These are phyloP conservation scores for Phyllotreta cruciferae DNA, from an alignment of 2,888 invertebrate species.

Conservation along the genomic window DNA sequence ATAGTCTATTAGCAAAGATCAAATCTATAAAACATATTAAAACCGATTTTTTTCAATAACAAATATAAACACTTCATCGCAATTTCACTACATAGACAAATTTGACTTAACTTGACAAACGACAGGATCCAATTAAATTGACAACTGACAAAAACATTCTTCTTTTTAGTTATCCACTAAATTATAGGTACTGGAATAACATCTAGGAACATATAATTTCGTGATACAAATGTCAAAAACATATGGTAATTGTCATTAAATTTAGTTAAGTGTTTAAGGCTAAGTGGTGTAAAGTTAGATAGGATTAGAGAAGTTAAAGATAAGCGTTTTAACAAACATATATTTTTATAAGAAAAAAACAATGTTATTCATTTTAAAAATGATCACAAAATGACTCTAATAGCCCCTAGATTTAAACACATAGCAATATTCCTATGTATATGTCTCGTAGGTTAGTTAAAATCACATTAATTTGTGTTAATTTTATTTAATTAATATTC, in stretches of 20 bases:
- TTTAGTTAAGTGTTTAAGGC: too few relatives aligned
- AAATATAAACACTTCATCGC: slow-evolving; percentile 27
- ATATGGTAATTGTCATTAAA: too few relatives aligned
- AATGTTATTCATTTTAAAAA: slow-evolving; percentile 22
- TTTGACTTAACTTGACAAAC: slow-evolving; percentile 6
- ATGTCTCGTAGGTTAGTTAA: slow-evolving; percentile 33
- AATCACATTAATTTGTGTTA: not conserved
- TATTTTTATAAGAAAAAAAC: slow-evolving; percentile 10
- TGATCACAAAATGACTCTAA: slow-evolving; percentile 36
- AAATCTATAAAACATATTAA: slow-evolving; percentile 5
- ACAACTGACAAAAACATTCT: too few relatives aligned
- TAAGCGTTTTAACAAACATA: slow-evolving; percentile 1
- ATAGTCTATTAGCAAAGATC: slow-evolving; percentile 9
- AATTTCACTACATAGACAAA: slow-evolving; percentile 7
- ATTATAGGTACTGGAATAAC: too few relatives aligned
- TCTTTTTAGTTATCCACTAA: too few relatives aligned
- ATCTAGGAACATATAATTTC: not conserved
- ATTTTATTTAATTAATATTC: slow-evolving; percentile 13
- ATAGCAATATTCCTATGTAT: slow-evolving; percentile 31
- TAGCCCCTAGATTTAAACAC: slow-evolving; percentile 38
- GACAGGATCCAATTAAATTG: not conserved
- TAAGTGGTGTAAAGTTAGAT: not conserved
- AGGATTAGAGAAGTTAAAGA: slow-evolving; percentile 4
- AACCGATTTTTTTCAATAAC: slow-evolving; percentile 15
- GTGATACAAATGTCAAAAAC: not conserved